Conservation (phyloP, 2,888 invertebrate genomes). For the Drepanosiphum platanoidis region DNA sequence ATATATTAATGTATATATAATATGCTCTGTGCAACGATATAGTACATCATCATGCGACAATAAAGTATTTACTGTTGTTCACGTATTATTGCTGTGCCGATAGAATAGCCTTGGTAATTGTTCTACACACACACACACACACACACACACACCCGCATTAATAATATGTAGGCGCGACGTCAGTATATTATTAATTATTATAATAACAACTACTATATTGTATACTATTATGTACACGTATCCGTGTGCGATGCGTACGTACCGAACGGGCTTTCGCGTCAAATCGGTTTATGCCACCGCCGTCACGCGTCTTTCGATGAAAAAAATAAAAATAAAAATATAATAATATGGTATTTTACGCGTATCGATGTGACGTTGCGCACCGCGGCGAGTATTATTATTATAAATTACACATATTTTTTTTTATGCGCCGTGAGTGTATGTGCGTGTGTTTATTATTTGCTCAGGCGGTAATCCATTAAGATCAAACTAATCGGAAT, state of each 20-base stretch:
- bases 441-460: neutral
- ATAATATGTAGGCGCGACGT: neutral
- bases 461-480: neutral
- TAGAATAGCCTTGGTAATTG: neutral
- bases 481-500: neutral
- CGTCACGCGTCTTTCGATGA: neutral
- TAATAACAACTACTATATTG: too few relatives aligned
- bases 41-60: too few relatives aligned
- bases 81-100: neutral
- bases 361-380: neutral
- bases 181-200: neutral
- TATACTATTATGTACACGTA: neutral
- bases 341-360: neutral
- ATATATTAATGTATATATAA: neutral
- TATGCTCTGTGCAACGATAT: too few relatives aligned
- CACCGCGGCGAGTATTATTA: neutral
- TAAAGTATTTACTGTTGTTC: neutral
- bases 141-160: too few relatives aligned
- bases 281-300: neutral
- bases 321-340: neutral
- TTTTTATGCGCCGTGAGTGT: neutral
- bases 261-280: neutral
- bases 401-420: neutral
- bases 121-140: too few relatives aligned
- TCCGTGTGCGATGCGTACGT: neutral